These are phyloP conservation scores for Leucophenga varia DNA, from an alignment of 1,140 invertebrate species.

Conservation along the genomic window DNA sequence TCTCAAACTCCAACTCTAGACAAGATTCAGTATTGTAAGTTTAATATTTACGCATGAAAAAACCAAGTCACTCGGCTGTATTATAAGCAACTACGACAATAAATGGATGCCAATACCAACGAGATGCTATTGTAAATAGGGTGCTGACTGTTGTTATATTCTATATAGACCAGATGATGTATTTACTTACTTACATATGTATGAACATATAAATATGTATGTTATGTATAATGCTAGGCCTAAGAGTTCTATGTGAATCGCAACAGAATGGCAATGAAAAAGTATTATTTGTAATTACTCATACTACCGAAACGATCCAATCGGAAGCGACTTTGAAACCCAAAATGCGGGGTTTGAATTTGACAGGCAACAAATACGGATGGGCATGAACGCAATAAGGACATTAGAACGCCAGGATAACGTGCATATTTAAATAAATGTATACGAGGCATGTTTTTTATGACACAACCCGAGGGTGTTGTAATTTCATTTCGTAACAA, in stretches of 20 bases:
- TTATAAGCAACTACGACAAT: too few relatives aligned
- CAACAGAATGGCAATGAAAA: conserved; percentile 6
- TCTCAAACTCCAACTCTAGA: too few relatives aligned
- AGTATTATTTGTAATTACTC: conserved; percentile 53
- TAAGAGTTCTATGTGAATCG: background rate
- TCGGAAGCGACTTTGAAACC: conserved; percentile 55
- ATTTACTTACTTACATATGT: background rate
- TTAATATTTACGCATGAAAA: too few relatives aligned
- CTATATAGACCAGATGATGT: too few relatives aligned
- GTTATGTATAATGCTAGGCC: conserved; percentile 13
- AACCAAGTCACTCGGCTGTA: too few relatives aligned
- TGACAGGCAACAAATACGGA: too few relatives aligned
- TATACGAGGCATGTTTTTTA: conserved; percentile 10
- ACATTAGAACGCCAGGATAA: background rate
- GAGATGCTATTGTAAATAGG: too few relatives aligned
- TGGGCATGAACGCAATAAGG: conserved; percentile 34
- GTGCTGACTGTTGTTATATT: too few relatives aligned
- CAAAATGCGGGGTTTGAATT: conserved; percentile 51
- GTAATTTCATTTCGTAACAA: conserved; percentile 49
- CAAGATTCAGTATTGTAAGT: too few relatives aligned
- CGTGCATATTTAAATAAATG: conserved; percentile 1
- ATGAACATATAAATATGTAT: background rate
- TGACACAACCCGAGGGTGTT: conserved; percentile 39
- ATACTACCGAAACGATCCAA: conserved; percentile 50
- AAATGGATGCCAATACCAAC: too few relatives aligned